These are phyloP conservation scores for Drosophila cardini DNA, from an alignment of 1,140 invertebrate genomes.

Conservation along the genomic window DNA sequence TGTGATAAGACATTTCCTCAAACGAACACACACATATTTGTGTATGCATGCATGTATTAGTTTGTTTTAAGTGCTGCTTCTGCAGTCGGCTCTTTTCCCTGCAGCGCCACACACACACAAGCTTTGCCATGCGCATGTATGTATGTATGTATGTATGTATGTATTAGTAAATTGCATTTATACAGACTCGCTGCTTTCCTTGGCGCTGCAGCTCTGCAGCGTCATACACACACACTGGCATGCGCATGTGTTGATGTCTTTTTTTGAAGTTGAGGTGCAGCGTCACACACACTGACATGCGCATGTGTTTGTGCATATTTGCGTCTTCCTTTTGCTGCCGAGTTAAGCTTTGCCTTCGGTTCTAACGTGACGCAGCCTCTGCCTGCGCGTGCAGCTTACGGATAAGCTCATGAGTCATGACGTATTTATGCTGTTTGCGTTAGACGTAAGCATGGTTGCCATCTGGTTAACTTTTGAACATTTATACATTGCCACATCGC, in stretches of 20 bases:
- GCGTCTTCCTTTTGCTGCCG: background rate
- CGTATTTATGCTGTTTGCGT: background rate
- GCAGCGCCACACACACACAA: no score
- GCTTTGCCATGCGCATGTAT: background rate
- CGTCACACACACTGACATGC: background rate
- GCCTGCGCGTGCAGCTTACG: conserved; percentile 5
- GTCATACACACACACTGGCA: background rate
- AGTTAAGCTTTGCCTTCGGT: background rate
- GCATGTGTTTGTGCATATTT: background rate
- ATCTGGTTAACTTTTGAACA: no score
- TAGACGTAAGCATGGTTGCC: no score
- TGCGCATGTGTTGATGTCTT: background rate
- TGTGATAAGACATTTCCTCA: conserved; percentile 1
- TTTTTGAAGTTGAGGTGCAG: background rate
- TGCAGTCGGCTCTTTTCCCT: no score
- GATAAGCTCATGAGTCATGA: background rate
- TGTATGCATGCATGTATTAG: background rate
- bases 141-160: background rate
- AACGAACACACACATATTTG: background rate
- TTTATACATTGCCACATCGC: no score
- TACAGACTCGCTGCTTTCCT: background rate
- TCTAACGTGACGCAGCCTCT: background rate
- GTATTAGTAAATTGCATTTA: conserved; percentile 17
- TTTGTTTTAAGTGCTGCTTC: background rate
- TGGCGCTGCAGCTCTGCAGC: background rate